Percentiles rank a stretch among this genome's conserved stretches.
Evolutionary conservation across 35 echinoderm and acorn worm genomes (phyloP).

Genomic region (Lytechinus pictus): DNA sequence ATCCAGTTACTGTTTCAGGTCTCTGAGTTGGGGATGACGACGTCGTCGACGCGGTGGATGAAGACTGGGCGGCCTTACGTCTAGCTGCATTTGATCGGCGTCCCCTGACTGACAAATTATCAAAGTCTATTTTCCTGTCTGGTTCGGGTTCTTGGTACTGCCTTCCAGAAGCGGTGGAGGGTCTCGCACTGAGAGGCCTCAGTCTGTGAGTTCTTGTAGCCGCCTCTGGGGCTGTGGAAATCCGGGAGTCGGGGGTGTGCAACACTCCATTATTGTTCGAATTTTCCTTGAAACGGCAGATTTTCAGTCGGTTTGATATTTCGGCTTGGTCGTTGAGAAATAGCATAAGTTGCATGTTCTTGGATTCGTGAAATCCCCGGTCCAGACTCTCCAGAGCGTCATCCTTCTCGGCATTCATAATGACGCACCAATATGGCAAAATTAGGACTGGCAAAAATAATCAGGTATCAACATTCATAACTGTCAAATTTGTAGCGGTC

Average conservation of each 20-base stretch:
- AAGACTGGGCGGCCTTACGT: neutral
- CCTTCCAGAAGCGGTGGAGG: slow-evolving; percentile 16
- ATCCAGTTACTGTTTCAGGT: slow-evolving; percentile 27
- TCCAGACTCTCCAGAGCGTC: slow-evolving; percentile 41
- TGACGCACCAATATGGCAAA: neutral
- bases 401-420: slow-evolving; percentile 16
- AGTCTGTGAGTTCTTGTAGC: slow-evolving; percentile 13
- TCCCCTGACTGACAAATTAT: neutral
- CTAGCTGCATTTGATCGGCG: neutral
- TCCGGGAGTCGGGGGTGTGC: neutral
- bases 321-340: slow-evolving; percentile 33
- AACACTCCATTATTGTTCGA: neutral
- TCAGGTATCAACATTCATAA: neutral
- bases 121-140: neutral
- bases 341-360: slow-evolving; percentile 28
- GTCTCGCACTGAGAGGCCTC: slow-evolving; percentile 27
- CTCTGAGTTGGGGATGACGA: neutral
- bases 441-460: neutral
- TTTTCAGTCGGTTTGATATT: slow-evolving; percentile 51
- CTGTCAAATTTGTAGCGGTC: neutral
- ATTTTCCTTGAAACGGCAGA: slow-evolving; percentile 31
- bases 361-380: slow-evolving; percentile 5
- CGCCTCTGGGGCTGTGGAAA: neutral
- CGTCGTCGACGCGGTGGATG: neutral
- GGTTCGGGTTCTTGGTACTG: neutral